Conservation (phyloP, 1,140 invertebrate genomes). For the Drosophila ercepeae region DNA sequence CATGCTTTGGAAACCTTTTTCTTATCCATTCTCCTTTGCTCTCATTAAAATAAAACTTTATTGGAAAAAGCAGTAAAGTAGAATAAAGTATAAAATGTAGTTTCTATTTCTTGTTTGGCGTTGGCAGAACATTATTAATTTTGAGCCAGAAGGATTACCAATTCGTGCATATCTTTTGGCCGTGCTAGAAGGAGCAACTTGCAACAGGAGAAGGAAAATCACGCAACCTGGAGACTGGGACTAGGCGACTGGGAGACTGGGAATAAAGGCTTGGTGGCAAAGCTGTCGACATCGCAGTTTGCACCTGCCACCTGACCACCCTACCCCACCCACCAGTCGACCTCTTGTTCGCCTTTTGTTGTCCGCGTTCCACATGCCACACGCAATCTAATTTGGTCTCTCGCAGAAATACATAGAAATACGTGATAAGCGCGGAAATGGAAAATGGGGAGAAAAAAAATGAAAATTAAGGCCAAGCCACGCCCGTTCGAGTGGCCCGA, state of each 20-base stretch:
- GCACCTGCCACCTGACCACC: conserved; percentile 49
- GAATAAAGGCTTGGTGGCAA: conserved; percentile 19
- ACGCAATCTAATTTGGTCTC: conserved; percentile 73
- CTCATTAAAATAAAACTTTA: not conserved
- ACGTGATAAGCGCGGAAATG: conserved; percentile 61
- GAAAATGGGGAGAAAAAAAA: conserved; percentile 17
- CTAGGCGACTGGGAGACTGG: no score
- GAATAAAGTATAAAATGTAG: not conserved
- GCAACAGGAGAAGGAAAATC: conserved; percentile 9
- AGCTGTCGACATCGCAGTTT: conserved; percentile 54
- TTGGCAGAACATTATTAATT: conserved; percentile 39
- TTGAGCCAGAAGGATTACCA: conserved; percentile 32
- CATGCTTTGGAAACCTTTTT: no score
- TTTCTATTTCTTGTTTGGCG: no score
- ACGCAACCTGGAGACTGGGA: conserved; percentile 32
- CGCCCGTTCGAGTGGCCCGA: conserved; percentile 26
- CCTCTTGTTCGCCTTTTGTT: conserved; percentile 1
- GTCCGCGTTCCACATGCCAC: conserved; percentile 52
- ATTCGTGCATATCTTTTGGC: conserved; percentile 22
- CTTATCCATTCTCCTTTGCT: not conserved
- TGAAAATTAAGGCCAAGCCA: conserved; percentile 29
- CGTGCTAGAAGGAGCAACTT: conserved; percentile 2
- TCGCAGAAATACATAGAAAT: conserved; percentile 26
- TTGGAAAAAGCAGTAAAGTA: not conserved
- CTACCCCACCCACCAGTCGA: no score